Evolutionary conservation across 2,113 vertebrate species (phyloP), one percentile per base, ranked within the genome.

Genomic region (Coracopsis vasa): DNA sequence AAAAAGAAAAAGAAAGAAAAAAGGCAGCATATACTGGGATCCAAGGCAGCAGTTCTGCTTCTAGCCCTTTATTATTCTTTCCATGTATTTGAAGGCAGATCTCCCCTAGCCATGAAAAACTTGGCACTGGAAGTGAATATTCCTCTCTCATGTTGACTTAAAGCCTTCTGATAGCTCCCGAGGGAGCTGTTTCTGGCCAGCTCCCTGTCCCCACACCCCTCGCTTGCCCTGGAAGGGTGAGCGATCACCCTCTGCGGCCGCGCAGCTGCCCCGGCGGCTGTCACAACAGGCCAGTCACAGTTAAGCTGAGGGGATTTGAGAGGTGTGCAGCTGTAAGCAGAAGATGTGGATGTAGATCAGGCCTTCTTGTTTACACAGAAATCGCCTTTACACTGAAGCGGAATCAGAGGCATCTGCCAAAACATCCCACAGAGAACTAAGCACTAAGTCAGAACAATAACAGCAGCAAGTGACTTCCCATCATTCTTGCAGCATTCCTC

Each of bases 401-500:
- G 93, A 95, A 90, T 93, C 69, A 93, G 67, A 95, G 31, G 35
- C 53, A 71, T 80, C 88, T 85, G 91, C 86, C 84, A 94, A 95
- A 89, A 90, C 82, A 73, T 88, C 81, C 95, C 80, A 87, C 77
- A 54, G 82, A 80, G 82, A 75, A 73, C 87, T 92, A 51, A 94
- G 82, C 66, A 58, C 51, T 47, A 66, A 92, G 82, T 91, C 95
- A 92, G 95, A 96, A 92, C 79, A 95, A 88, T 81, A 88, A 95
- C 90, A 90, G 37, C 86, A 92, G 74, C 84, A 86, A 88, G 72
- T 0, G 0, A 94, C 66, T 95, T 92, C 70, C 79, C 92, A 74
- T 82, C 62, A 86, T 83, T 94, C 79, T 93, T 81, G 41, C 65
- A 54, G 65, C 45, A 78, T 89, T 86, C 50, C 84, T 94, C 83